phyloP scores from a whole-genome alignment of 2,797 vertebrate genomes.

The Steatocranus sp. region DNA sequence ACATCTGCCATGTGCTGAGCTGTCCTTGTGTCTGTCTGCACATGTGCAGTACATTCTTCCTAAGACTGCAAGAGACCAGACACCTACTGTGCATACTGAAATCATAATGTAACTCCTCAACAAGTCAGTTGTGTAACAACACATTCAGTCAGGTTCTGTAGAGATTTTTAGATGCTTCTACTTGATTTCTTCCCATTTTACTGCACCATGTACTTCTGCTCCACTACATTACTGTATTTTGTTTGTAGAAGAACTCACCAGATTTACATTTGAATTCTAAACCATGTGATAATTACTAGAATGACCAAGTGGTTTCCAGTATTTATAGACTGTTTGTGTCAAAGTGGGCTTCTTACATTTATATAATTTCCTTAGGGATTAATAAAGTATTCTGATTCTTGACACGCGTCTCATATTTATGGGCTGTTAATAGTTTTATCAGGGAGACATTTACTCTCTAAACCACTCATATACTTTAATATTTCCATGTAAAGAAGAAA shows the following conservation, averaged over 20 bases:
- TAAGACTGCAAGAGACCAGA: not conserved
- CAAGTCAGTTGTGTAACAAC: not conserved
- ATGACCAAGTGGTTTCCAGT: not conserved
- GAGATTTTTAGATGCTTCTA: not conserved
- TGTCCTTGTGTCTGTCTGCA: not conserved
- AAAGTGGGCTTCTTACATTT: not conserved
- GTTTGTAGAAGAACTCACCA: not conserved
- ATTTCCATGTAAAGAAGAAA: no score
- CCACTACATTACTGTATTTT: not conserved
- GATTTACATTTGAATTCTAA: not conserved
- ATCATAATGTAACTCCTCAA: not conserved
- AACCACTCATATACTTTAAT: no score
- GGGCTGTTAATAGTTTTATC: not conserved
- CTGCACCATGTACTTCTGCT: not conserved
- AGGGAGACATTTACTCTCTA: no score
- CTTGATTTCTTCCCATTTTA: not conserved
- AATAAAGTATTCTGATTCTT: not conserved
- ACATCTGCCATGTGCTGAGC: conserved; percentile 3
- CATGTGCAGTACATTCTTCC: not conserved
- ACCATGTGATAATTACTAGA: not conserved
- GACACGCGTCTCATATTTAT: not conserved
- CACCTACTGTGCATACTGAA: not conserved
- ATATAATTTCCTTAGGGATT: not conserved
- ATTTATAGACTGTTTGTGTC: not conserved
- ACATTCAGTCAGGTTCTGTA: not conserved